Base-by-base conservation (phyloP, 2,888 invertebrate species). In the Physocephala rufipes region DNA sequence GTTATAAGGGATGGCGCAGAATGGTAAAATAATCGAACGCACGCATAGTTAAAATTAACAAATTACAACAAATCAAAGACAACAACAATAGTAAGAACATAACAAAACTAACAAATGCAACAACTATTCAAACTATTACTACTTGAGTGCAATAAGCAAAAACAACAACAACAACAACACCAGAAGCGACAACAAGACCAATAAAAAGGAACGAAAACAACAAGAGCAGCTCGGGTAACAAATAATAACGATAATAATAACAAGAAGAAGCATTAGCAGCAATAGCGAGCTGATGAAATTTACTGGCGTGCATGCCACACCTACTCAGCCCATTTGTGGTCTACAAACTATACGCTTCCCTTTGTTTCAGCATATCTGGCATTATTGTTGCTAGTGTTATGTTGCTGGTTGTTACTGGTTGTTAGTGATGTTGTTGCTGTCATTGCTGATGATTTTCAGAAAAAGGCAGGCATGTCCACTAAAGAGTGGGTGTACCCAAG, bases 311-410 rank as follows among this genome's bases (percentile, higher is more conserved):
- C 76, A 81, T 79, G 81, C 82, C 81, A 81, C 81, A 81, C 81
- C 81, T 81, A 78, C 73, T 74, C 75, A 75, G 76, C 82, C 82
- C 80, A 82, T 77, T 81, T 81, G 82, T 77, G 82, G 80, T 80
- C 77, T 74, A 76, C 80, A 81, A 81, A 81, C 81, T 58, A 49
- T 19, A 49, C 62, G 51, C 68, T 36, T 36, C 36, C 5, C 36
- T 36, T 36, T 9, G 36, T 4, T 36, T 7, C 5, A 36, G 36
- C 36, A 36, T 36, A n/a, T n/a, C n/a, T n/a, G n/a, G n/a, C 36
- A 36, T 36, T 36, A 36, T 36, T 62, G 36, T 58, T 51, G 30
- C 30, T 16, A 58, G 24, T 26, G 15, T 63, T 21, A 24, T 67
- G 55, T 43, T 12, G 58, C 30, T 19, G 43, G 13, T 36, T 62